Base-by-base conservation (phyloP, 1,140 invertebrate genomes). In the Papilio aristodemus region DNA sequence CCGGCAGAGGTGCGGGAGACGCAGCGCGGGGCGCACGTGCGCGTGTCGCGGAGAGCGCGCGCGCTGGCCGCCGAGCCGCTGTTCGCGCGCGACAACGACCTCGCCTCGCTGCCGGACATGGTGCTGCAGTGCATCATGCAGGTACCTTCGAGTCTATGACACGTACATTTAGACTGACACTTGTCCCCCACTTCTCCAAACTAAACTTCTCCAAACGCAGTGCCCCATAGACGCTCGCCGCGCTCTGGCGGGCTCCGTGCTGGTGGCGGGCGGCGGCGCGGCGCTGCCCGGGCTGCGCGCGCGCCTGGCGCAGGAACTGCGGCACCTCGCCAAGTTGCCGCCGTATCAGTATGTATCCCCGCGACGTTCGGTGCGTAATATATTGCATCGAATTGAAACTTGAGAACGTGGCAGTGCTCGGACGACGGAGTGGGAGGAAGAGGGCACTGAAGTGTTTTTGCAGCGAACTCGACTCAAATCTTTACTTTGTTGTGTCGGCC, bases 201-300 rank as follows among this genome's bases (percentile, higher is more conserved):
- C 6, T 32, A 2, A 32, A 32, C 6, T 32, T 32, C 2, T 32
- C 6, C 27, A 4, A 9, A 14, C 39, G 4, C 73, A 80, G 76
- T 81, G 80, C 32, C 87, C 87, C 3, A 81, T 85, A 19, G 87
- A 90, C 79, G 75, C 74, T 43, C 79, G 86, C 0, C 79, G 83
- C 17, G 77, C 74, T 37, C 74, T 90, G 11, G 84, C 88, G 0
- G 80, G 72, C 59, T 86, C 83, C 71, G 73, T 89, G 4, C 71
- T 88, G 46, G 79, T 90, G 73, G 76, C 75, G 64, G 86, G 85
- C 60, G 87, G 87, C 50, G 66, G 68, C 8, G 86, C 85, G 8
- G 50, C 71, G 27, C 70, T 90, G 75, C 81, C 82, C 1, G 87
- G 87, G 0, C 78, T 89, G 36, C 73, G 70, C 32, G 76, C 84